Conservation (phyloP, 2,113 vertebrate genomes). For the Butastur rufipennis region DNA sequence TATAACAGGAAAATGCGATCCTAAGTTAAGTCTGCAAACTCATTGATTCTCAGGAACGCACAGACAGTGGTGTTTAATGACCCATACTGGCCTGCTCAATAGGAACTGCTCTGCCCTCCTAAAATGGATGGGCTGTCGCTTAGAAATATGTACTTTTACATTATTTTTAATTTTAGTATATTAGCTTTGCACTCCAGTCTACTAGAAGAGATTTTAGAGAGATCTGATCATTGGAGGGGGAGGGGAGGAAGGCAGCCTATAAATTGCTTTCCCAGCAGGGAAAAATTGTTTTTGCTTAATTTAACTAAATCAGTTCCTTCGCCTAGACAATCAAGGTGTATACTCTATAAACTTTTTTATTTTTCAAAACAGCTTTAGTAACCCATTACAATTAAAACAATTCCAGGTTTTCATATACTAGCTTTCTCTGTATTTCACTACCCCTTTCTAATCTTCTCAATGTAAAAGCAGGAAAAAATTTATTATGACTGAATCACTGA, state of each 20-base stretch:
- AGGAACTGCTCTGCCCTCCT: conserved; percentile 70
- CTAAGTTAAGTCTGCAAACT: conserved; percentile 58
- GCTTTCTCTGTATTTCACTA: neutral
- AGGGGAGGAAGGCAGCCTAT: neutral
- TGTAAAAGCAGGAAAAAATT: neutral
- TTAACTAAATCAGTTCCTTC: neutral
- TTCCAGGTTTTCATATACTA: neutral
- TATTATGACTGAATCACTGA: neutral
- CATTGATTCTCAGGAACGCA: conserved; percentile 56
- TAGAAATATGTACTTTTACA: conserved; percentile 43
- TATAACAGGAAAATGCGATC: conserved; percentile 61
- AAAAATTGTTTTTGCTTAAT: neutral
- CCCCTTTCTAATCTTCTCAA: neutral
- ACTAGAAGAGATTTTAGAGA: conserved; percentile 2
- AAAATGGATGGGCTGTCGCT: conserved; percentile 28
- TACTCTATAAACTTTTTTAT: neutral
- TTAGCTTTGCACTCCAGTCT: neutral
- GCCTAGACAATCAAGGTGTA: neutral
- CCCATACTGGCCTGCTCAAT: conserved; percentile 72
- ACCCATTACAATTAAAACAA: neutral
- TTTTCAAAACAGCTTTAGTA: neutral
- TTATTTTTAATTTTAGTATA: conserved; percentile 46
- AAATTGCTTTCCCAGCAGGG: neutral
- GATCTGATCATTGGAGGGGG: neutral
- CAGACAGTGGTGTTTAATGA: conserved; percentile 79